These are phyloP conservation scores for Coelopa frigida DNA, from an alignment of 1,140 invertebrate species.

Conservation along the genomic window DNA sequence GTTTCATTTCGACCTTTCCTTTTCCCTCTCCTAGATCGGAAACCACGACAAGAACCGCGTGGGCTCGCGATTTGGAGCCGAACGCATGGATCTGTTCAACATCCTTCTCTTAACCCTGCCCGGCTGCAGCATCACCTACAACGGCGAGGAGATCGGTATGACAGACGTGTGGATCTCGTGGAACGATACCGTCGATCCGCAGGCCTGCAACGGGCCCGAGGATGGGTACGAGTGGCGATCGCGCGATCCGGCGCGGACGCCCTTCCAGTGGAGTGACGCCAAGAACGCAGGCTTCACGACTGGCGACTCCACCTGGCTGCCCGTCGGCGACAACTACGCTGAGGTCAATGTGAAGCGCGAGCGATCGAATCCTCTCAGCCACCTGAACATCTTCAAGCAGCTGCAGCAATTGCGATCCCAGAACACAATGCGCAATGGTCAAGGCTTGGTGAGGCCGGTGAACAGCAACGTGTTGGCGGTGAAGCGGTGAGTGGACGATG, in stretches of 20 bases:
- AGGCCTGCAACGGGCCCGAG: constrained; percentile 50
- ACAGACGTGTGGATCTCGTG: constrained; percentile 53
- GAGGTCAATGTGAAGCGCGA: constrained; percentile 47
- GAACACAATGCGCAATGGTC: constrained; percentile 30
- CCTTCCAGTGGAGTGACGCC: constrained; percentile 67
- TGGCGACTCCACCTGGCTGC: constrained; percentile 54
- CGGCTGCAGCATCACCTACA: constrained; percentile 63
- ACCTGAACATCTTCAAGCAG: constrained; percentile 33
- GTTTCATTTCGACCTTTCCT: constrained; percentile 45
- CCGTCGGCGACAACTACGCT: constrained; percentile 53
- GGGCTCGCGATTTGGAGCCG: constrained; percentile 52
- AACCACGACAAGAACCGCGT: constrained; percentile 61
- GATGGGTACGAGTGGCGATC: constrained; percentile 45
- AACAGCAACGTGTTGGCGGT: constrained; percentile 34
- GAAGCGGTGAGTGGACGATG: constrained; percentile 30
- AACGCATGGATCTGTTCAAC: constrained; percentile 59
- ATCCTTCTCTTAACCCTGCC: constrained; percentile 63
- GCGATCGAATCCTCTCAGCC: constrained; percentile 24
- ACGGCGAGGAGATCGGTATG: constrained; percentile 59
- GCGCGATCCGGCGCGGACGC: constrained; percentile 63
- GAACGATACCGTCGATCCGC: constrained; percentile 49
- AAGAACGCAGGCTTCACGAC: constrained; percentile 39
- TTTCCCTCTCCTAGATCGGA: constrained; percentile 48
- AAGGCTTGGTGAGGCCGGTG: constrained; percentile 26
- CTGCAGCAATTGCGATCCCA: constrained; percentile 29